Evolutionary conservation across 2,113 vertebrate species (phyloP).

Genomic region (Silurus asotus): DNA sequence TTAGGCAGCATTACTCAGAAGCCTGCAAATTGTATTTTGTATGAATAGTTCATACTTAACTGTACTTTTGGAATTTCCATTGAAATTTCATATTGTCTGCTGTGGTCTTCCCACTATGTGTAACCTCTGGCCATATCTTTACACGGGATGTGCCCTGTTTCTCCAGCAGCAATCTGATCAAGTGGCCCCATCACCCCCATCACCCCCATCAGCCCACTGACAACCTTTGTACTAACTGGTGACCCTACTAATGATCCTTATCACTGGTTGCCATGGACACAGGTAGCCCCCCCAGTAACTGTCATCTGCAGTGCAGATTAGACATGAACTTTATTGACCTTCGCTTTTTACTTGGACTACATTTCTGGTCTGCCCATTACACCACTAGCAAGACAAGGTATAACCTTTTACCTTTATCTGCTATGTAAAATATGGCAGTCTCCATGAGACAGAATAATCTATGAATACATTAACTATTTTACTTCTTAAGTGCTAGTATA

Average conservation of each 20-base stretch:
- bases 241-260: constrained; percentile 58
- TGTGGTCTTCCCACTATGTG: neutral
- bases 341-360: constrained; percentile 24
- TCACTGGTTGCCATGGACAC: constrained; percentile 56
- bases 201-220: constrained; percentile 16
- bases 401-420: constrained; percentile 1
- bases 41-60: neutral
- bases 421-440: neutral
- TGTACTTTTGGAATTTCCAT: neutral
- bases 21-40: neutral
- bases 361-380: constrained; percentile 21
- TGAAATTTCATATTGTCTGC: neutral
- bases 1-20: neutral
- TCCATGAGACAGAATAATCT: neutral
- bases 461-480: neutral
- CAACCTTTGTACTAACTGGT: constrained; percentile 46
- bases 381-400: neutral
- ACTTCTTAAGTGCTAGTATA: neutral
- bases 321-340: constrained; percentile 53
- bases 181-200: constrained; percentile 13
- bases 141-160: constrained; percentile 31
- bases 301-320: constrained; percentile 50
- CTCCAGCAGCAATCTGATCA: constrained; percentile 35
- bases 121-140: constrained; percentile 28
- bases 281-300: constrained; percentile 45